Percentiles rank a stretch among this genome's conserved stretches.
These are phyloP conservation scores for Gonioctena quinquepunctata DNA, from an alignment of 1,140 invertebrate species.

Conservation along the genomic window DNA sequence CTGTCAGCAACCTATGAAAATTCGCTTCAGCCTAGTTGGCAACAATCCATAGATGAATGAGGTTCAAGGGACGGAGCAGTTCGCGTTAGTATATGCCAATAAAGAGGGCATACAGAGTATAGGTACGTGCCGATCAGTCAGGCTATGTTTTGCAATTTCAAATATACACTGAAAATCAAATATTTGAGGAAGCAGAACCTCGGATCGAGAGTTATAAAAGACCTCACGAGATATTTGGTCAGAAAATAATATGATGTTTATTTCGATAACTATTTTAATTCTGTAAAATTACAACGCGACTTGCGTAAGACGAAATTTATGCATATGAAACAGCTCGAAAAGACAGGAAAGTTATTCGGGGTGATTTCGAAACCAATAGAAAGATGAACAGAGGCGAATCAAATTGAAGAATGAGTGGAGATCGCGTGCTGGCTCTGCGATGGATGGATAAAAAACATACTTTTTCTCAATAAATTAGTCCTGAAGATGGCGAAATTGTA, in stretches of 20 bases:
- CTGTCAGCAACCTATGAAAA: constrained; percentile 33
- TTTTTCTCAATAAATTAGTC: constrained; percentile 51
- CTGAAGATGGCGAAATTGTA: constrained; percentile 38
- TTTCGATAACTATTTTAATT: constrained; percentile 49
- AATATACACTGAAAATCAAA: constrained; percentile 53
- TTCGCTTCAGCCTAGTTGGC: constrained; percentile 23
- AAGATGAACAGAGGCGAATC: constrained; percentile 46
- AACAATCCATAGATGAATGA: constrained; percentile 46
- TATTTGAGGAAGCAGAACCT: constrained; percentile 47
- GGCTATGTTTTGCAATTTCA: constrained; percentile 56
- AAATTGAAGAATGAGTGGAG: constrained; percentile 45
- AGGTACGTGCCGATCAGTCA: constrained; percentile 32
- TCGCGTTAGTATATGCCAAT: constrained; percentile 57
- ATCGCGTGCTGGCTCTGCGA: constrained; percentile 46
- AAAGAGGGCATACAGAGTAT: constrained; percentile 56
- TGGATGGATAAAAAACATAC: constrained; percentile 54
- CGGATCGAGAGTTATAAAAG: constrained; percentile 39
- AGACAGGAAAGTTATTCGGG: constrained; percentile 36
- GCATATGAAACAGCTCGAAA: constrained; percentile 45
- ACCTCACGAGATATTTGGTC: constrained; percentile 41
- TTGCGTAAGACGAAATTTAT: constrained; percentile 22
- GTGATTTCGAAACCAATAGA: constrained; percentile 42
- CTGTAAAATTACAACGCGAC: constrained; percentile 33
- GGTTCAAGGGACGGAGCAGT: constrained; percentile 50
- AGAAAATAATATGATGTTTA: constrained; percentile 45